Base-by-base conservation (phyloP, 2,888 invertebrate species). In the Geophilus truncorum region DNA sequence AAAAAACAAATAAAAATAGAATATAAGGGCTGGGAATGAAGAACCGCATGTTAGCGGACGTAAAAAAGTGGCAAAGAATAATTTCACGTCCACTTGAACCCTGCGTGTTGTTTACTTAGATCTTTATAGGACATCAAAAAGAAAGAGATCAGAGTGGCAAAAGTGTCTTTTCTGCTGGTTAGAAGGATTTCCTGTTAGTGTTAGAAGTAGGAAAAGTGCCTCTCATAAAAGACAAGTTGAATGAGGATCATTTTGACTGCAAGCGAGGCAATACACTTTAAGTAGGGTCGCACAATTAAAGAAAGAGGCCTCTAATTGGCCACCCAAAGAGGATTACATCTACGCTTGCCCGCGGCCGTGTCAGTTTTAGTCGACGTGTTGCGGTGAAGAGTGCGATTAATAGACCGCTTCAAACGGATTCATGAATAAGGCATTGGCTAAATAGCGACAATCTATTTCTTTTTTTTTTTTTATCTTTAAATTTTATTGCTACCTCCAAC, bases 101-200 rank as follows among this genome's bases (percentile, higher is more conserved):
- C 70, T 70, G 70, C 70, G 25, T 70, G 70, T 70, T 70, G 70
- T 70, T 70, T 70, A 70, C 70, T 70, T 70, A 70, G 70, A 25
- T 28, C 70, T 70, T 70, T 70, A 70, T 70, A 70, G 70, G 70
- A 70, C 70, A 70, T 70, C 70, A 70, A 70, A 70, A 70, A 28
- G 70, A 70, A 70, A 28, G 70, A 70, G 70, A 70, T 70, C 70
- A 70, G 70, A 70, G 70, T 70, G 70, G 70, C 70, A 70, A 70
- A 70, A 70, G 70, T 70, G 70, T 70, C 70, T 70, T 70, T 70
- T 70, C 70, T 70, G 70, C 70, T 70, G 70, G 70, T 70, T 70
- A 70, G 70, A 70, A 70, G 70, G 70, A 70, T 70, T 70, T 70
- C 70, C 70, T 70, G 70, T 70, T 70, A 70, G 70, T 70, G 70